Evolutionary conservation across 2,113 vertebrate genomes (phyloP).

Genomic region (Sisor rabdophorus): DNA sequence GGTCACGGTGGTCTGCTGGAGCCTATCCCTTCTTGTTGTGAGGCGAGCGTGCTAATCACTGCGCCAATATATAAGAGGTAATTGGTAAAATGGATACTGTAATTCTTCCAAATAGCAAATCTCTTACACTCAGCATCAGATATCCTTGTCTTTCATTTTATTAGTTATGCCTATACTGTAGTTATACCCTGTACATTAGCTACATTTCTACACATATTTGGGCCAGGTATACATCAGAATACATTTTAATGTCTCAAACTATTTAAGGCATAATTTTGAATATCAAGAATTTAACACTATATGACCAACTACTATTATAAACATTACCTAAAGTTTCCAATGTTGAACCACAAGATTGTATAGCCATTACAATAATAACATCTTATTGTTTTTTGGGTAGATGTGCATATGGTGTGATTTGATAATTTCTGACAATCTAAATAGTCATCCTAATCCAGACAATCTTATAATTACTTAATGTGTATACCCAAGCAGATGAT

Average conservation of each 20-base stretch:
- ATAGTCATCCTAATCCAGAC: too few relatives aligned
- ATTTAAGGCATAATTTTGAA: background rate
- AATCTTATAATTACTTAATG: too few relatives aligned
- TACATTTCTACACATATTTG: background rate
- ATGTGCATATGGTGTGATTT: too few relatives aligned
- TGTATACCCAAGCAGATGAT: too few relatives aligned
- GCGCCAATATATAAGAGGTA: too few relatives aligned
- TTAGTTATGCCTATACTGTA: background rate
- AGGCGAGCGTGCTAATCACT: too few relatives aligned
- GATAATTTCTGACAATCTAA: too few relatives aligned
- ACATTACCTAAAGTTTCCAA: background rate
- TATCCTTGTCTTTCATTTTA: background rate
- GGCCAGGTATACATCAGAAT: background rate
- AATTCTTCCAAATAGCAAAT: background rate
- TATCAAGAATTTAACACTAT: background rate
- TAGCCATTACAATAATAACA: too few relatives aligned
- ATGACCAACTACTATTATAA: background rate
- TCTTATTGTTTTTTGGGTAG: too few relatives aligned
- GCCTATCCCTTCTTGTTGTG: too few relatives aligned
- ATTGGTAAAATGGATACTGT: background rate
- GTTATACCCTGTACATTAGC: background rate
- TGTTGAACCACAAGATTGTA: background rate
- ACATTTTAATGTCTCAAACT: background rate
- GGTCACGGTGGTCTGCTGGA: too few relatives aligned
- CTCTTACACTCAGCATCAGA: background rate